phyloP scores from a whole-genome alignment of 1,140 invertebrate genomes.

The Maniola jurtina region DNA sequence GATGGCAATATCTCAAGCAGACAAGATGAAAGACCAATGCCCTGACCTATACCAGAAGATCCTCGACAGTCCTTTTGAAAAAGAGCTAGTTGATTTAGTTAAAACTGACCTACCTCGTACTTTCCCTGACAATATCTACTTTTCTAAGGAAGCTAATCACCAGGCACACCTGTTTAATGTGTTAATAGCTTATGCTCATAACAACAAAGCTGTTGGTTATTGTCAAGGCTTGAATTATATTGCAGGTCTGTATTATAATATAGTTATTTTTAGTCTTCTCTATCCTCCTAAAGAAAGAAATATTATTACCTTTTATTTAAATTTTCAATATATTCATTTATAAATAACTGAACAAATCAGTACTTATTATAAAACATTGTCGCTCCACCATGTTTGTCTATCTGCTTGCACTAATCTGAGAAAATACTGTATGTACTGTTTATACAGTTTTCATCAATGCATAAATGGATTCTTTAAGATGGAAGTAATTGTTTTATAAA shows the following conservation, averaged over 20 bases:
- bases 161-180: constrained; percentile 90
- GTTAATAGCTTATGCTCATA: constrained; percentile 92
- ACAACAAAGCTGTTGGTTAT: constrained; percentile 92
- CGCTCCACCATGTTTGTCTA: too few relatives aligned
- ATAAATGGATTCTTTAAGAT: too few relatives aligned
- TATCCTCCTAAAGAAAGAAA: too few relatives aligned
- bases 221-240: constrained; percentile 97
- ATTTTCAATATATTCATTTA: too few relatives aligned
- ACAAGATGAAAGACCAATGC: constrained; percentile 82
- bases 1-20: constrained; percentile 90
- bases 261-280: not conserved
- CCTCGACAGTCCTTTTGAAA: constrained; percentile 82
- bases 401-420: too few relatives aligned
- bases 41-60: constrained; percentile 86
- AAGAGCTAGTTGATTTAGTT: constrained; percentile 87
- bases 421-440: too few relatives aligned
- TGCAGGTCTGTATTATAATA: constrained; percentile 75
- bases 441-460: too few relatives aligned
- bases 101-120: constrained; percentile 92
- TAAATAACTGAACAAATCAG: too few relatives aligned
- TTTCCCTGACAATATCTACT: constrained; percentile 97
- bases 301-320: too few relatives aligned
- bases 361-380: too few relatives aligned
- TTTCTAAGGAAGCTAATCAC: constrained; percentile 85
- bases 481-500: too few relatives aligned